Percentiles rank a stretch among this genome's conserved stretches.
phyloP scores from a whole-genome alignment of 2,113 vertebrate species.

The Melanerpes formicivorus region DNA sequence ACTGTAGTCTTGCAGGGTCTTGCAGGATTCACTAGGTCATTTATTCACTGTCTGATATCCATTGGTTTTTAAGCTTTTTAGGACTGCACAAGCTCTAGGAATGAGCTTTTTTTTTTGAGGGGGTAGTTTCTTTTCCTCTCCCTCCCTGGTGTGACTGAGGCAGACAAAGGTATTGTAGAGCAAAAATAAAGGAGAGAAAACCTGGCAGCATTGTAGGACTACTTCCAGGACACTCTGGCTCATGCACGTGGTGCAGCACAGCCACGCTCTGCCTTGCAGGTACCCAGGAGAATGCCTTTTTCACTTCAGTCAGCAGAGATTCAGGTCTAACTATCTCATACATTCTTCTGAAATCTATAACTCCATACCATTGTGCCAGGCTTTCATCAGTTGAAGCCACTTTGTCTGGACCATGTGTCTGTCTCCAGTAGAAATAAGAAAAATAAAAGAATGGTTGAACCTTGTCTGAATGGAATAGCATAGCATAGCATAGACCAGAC shows the following conservation, averaged over 20 bases:
- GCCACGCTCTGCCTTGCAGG: neutral
- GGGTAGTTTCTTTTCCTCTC: neutral
- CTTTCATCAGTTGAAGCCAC: neutral
- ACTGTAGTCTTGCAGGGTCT: constrained; percentile 24
- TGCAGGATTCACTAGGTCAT: constrained; percentile 46
- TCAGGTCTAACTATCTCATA: neutral
- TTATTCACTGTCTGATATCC: constrained; percentile 26
- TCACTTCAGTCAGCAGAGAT: neutral
- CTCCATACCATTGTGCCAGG: neutral
- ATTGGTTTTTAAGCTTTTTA: neutral
- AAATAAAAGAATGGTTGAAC: neutral
- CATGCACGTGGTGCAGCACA: accelerated
- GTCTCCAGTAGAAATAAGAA: neutral
- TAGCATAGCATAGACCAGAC: too few species aligned
- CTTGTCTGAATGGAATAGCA: neutral
- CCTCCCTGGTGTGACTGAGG: neutral
- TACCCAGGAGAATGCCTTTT: neutral
- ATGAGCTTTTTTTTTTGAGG: neutral
- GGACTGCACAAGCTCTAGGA: neutral
- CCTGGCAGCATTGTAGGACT: neutral
- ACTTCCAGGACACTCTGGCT: neutral
- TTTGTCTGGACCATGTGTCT: neutral
- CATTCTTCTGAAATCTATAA: neutral
- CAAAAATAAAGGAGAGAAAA: neutral
- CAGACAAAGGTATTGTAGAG: neutral